These are phyloP conservation scores for Oplegnathus fasciatus DNA, from an alignment of 2,113 vertebrate species.

Conservation along the genomic window DNA sequence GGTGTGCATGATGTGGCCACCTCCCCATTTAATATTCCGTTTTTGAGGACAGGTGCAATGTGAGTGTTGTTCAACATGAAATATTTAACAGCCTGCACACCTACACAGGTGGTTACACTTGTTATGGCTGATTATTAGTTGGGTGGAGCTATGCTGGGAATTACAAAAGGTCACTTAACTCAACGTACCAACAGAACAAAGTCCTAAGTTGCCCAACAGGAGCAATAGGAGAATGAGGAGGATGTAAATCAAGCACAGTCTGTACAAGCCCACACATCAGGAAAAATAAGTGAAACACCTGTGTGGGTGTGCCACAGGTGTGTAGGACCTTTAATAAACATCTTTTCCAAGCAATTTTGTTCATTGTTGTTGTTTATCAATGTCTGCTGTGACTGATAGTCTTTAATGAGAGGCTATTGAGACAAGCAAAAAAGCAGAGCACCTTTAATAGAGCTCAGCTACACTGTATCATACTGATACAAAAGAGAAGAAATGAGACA, in stretches of 20 bases:
- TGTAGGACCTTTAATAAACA: background rate
- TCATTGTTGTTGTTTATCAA: background rate
- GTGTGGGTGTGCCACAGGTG: background rate
- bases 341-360: background rate
- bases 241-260: slow-evolving; percentile 1
- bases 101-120: slow-evolving; percentile 8
- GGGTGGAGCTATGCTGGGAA: background rate
- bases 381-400: background rate
- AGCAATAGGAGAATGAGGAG: background rate
- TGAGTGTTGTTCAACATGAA: background rate
- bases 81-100: background rate
- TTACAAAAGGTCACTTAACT: background rate
- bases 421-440: slow-evolving; percentile 54
- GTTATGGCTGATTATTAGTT: background rate
- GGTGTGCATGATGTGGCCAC: background rate
- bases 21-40: slow-evolving; percentile 8
- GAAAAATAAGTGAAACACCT: slow-evolving; percentile 10
- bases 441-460: slow-evolving; percentile 67
- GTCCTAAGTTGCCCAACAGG: background rate
- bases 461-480: slow-evolving; percentile 59
- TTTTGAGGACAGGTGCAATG: background rate
- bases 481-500: slow-evolving; percentile 70
- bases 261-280: background rate
- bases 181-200: background rate
- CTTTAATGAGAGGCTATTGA: slow-evolving; percentile 42